Conservation (phyloP, 2,113 vertebrate genomes). For the Casuarius casuarius region DNA sequence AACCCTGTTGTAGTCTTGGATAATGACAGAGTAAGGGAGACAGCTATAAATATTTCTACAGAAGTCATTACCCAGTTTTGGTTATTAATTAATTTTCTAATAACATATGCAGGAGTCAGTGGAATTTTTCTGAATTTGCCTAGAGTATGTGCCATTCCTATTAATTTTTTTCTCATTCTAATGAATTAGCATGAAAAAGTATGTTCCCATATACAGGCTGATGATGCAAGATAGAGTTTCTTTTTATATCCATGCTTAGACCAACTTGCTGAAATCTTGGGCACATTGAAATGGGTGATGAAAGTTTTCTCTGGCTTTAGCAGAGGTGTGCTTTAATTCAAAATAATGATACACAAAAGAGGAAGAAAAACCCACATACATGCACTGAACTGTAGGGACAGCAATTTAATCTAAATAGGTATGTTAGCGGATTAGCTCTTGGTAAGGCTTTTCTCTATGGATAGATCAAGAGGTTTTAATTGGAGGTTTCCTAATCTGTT, state of each 20-base stretch:
- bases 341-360: background rate
- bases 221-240: background rate
- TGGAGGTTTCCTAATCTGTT: background rate
- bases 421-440: background rate
- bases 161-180: background rate
- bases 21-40: constrained; percentile 10
- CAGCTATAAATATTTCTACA: constrained; percentile 4
- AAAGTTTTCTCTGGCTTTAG: background rate
- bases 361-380: fast-evolving
- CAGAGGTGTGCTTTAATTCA: background rate
- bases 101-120: background rate
- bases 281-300: background rate
- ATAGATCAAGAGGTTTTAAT: background rate
- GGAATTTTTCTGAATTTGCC: constrained; percentile 23
- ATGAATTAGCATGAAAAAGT: background rate
- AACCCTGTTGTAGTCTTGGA: background rate
- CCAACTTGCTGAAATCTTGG: background rate
- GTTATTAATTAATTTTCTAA: constrained; percentile 28
- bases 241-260: background rate
- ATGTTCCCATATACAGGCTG: background rate
- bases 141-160: background rate
- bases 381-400: background rate
- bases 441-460: background rate
- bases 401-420: background rate
- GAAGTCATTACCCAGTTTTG: background rate